Conservation (phyloP, 1,140 invertebrate genomes). For the Drosophila lacteicornis region DNA sequence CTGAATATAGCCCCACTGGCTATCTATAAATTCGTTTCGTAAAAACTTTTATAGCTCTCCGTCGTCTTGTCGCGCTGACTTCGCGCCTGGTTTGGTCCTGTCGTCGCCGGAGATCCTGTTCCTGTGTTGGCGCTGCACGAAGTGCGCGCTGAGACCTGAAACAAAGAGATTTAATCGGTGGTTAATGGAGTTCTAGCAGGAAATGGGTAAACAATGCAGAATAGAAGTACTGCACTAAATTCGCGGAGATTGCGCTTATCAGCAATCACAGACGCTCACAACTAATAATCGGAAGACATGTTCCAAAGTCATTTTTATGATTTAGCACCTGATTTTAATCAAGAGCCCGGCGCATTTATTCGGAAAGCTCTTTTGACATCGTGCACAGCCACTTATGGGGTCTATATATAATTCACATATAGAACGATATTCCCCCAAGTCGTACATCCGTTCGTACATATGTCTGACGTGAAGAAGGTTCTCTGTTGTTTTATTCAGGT, state of each 20-base stretch:
- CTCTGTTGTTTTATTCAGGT: slow-evolving; percentile 16
- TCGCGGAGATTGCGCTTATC: slow-evolving; percentile 21
- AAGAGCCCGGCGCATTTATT: slow-evolving; percentile 23
- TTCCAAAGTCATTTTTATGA: slow-evolving; percentile 52
- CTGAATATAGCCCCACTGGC: slow-evolving; percentile 19
- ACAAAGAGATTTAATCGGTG: slow-evolving; percentile 5
- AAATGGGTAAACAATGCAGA: not conserved
- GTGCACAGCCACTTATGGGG: slow-evolving; percentile 38
- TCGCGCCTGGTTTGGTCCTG: slow-evolving; percentile 39
- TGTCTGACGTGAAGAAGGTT: slow-evolving; percentile 1
- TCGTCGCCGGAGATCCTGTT: slow-evolving; percentile 28
- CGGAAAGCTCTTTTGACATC: slow-evolving; percentile 35
- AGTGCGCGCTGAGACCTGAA: slow-evolving; percentile 58
- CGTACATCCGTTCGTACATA: not conserved
- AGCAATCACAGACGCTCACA: slow-evolving; percentile 43
- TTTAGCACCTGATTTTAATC: slow-evolving; percentile 70
- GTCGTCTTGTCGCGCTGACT: slow-evolving; percentile 70
- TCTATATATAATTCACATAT: slow-evolving; percentile 14
- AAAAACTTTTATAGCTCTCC: slow-evolving; percentile 81
- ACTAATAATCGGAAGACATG: slow-evolving; percentile 56
- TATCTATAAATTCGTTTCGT: slow-evolving; percentile 84
- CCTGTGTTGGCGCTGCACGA: slow-evolving; percentile 33
- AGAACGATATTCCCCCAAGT: not conserved
- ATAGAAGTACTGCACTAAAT: slow-evolving; percentile 11
- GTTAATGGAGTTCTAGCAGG: not conserved